Percentiles rank a stretch among this genome's conserved stretches.
Conservation (phyloP, 1,140 invertebrate genomes). For the Philopotamus ludificatus region DNA sequence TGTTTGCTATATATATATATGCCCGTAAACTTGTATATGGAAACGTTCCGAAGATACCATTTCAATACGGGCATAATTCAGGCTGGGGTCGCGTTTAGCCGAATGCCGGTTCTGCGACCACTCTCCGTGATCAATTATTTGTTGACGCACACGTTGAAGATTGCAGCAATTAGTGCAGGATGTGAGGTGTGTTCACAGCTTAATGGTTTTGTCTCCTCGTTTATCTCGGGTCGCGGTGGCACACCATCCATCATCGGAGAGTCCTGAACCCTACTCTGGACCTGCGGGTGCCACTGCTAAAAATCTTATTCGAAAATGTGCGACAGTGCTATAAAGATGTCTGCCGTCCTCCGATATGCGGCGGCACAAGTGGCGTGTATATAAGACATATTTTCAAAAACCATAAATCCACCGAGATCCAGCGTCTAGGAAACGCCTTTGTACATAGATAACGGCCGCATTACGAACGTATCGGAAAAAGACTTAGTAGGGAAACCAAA, state of each 20-base stretch:
- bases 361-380: background rate
- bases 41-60: too few relatives aligned
- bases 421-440: slow-evolving; percentile 18
- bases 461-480: slow-evolving; percentile 18
- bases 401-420: slow-evolving; percentile 16
- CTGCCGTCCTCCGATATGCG: too few relatives aligned
- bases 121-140: slow-evolving; percentile 37
- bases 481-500: background rate
- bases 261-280: too few relatives aligned
- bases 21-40: too few relatives aligned
- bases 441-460: slow-evolving; percentile 20
- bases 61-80: too few relatives aligned
- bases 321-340: too few relatives aligned
- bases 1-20: too few relatives aligned
- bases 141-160: slow-evolving; percentile 28
- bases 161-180: slow-evolving; percentile 38
- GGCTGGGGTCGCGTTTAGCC: too few relatives aligned
- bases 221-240: slow-evolving; percentile 11
- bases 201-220: slow-evolving; percentile 30
- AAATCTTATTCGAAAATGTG: background rate
- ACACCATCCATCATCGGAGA: slow-evolving; percentile 39
- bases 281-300: too few relatives aligned
- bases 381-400: background rate
- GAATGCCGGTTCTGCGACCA: background rate
- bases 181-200: slow-evolving; percentile 34